Conservation (phyloP, 2,888 invertebrate species). For the Phyllotreta cruciferae region DNA sequence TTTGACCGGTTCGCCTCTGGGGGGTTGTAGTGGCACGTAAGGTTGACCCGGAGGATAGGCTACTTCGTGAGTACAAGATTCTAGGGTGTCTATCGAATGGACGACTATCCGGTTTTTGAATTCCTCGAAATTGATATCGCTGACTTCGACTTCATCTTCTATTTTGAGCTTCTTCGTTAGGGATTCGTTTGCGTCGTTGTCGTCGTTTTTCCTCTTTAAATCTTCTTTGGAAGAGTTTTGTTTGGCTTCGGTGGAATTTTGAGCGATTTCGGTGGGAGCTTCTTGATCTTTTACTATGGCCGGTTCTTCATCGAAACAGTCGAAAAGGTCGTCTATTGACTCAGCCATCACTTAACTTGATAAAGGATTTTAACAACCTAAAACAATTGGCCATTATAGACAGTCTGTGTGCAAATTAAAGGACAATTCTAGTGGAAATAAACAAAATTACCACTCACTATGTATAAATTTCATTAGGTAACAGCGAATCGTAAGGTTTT, state of each 20-base stretch:
- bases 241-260: conserved; percentile 37
- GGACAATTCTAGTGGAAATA: too few species aligned
- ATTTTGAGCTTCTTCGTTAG: conserved; percentile 50
- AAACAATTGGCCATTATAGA: too few species aligned
- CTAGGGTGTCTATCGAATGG: conserved; percentile 87
- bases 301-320: conserved; percentile 56
- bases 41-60: conserved; percentile 89
- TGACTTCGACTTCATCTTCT: conserved; percentile 53
- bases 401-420: too few species aligned
- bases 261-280: conserved; percentile 26
- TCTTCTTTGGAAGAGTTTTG: conserved; percentile 43
- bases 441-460: too few species aligned
- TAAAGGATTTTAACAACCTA: too few species aligned
- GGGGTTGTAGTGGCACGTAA: conserved; percentile 69
- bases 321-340: conserved; percentile 58
- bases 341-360: conserved; percentile 51
- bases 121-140: conserved; percentile 67
- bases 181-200: conserved; percentile 42
- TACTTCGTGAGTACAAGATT: conserved; percentile 96
- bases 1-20: conserved; percentile 79
- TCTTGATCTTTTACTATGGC: conserved; percentile 40
- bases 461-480: too few species aligned
- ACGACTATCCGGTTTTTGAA: conserved; percentile 83
- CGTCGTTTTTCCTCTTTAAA: conserved; percentile 52
- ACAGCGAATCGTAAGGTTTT: too few species aligned